phyloP scores from a whole-genome alignment of 2,888 invertebrate species.

The Spodoptera littoralis region DNA sequence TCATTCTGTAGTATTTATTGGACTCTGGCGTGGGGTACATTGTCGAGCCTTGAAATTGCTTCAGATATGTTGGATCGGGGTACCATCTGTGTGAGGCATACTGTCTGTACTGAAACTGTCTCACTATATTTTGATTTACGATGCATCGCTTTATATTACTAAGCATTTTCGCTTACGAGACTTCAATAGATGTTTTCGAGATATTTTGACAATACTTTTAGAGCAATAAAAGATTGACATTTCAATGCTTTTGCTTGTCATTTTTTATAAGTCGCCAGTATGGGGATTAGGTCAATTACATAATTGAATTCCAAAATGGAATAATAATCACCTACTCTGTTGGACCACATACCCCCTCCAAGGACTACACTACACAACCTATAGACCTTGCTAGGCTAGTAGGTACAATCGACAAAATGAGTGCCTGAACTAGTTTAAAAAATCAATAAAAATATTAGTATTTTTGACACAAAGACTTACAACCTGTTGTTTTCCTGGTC shows the following conservation, averaged over 20 bases:
- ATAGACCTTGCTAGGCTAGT: no score
- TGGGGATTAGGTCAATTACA: no score
- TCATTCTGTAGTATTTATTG: slow-evolving; percentile 75
- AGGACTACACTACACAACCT: no score
- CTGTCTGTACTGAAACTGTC: slow-evolving; percentile 58
- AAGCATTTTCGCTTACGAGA: slow-evolving; percentile 28
- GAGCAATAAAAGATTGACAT: slow-evolving; percentile 1
- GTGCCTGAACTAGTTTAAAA: no score
- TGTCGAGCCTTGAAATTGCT: slow-evolving; percentile 87
- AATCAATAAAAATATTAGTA: no score
- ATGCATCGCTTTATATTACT: slow-evolving; percentile 21
- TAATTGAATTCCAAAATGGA: no score
- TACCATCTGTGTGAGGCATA: slow-evolving; percentile 86
- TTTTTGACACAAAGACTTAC: no score
- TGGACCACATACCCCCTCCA: no score
- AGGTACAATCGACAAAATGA: no score
- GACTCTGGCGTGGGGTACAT: slow-evolving; percentile 87
- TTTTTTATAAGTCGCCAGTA: neutral
- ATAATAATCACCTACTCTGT: no score
- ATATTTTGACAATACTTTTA: neutral
- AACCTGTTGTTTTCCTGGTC: no score
- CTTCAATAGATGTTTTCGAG: slow-evolving; percentile 1
- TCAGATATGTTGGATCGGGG: slow-evolving; percentile 90
- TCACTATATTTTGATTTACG: slow-evolving; percentile 11
- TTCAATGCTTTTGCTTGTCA: neutral